These are phyloP conservation scores for Helicolenus hilgendorfi DNA, from an alignment of 2,797 vertebrate species.

Conservation along the genomic window DNA sequence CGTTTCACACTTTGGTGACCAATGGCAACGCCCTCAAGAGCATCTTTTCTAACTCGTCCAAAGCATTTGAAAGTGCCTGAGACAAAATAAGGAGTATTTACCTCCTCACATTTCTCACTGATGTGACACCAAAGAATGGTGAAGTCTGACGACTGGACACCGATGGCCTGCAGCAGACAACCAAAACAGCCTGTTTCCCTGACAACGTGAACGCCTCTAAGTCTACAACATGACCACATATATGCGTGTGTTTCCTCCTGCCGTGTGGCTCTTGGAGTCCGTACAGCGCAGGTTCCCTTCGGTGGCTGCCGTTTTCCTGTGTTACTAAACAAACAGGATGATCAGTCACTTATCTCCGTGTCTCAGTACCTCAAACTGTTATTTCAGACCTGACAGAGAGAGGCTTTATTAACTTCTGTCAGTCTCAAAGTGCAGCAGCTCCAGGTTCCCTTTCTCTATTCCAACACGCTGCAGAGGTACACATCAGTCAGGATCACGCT, in stretches of 20 bases:
- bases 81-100: constrained; percentile 32
- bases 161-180: constrained; percentile 23
- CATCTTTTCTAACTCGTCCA: background rate
- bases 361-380: constrained; percentile 37
- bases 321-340: constrained; percentile 69
- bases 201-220: background rate
- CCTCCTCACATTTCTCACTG: constrained; percentile 22
- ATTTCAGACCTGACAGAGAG: constrained; percentile 48
- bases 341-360: constrained; percentile 45
- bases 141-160: background rate
- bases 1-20: background rate
- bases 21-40: background rate
- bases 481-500: background rate
- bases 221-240: constrained; percentile 1
- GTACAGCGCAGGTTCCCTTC: background rate
- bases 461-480: background rate
- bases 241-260: background rate
- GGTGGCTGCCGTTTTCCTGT: constrained; percentile 35
- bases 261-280: background rate
- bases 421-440: background rate
- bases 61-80: background rate
- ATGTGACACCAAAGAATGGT: constrained; percentile 31
- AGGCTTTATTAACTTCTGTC: constrained; percentile 37
- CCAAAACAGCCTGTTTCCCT: constrained; percentile 20
- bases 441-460: background rate